phyloP scores from a whole-genome alignment of 2,113 vertebrate genomes.

The Crotalus viridis region DNA sequence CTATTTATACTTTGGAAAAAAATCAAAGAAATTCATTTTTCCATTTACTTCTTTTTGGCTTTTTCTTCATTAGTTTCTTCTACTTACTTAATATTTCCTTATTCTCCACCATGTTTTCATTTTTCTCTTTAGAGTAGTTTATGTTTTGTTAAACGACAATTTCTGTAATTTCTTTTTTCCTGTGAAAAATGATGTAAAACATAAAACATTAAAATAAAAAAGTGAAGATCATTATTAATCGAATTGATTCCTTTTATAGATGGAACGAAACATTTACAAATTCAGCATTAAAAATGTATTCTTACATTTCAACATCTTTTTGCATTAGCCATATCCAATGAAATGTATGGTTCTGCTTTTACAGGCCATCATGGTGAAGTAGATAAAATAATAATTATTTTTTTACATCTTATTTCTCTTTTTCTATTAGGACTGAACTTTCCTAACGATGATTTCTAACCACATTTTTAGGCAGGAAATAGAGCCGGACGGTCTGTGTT shows the following conservation, averaged over 20 bases:
- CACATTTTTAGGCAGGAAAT: slow-evolving; percentile 16
- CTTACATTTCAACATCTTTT: not conserved
- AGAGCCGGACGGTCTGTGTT: fast-evolving
- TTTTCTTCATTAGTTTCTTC: not conserved
- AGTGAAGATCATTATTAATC: not conserved
- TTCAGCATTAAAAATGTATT: not conserved
- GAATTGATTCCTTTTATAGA: not conserved
- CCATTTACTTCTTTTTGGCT: not conserved
- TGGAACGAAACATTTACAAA: not conserved
- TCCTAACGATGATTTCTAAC: slow-evolving; percentile 43
- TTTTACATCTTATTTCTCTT: not conserved
- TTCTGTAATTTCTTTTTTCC: not conserved
- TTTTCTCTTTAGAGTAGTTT: not conserved
- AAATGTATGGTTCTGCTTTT: fast-evolving
- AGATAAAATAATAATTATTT: slow-evolving; percentile 46
- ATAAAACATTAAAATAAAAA: not conserved
- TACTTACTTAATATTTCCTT: not conserved
- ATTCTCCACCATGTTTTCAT: not conserved
- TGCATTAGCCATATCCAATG: fast-evolving
- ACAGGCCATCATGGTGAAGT: slow-evolving; percentile 27
- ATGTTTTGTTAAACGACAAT: not conserved
- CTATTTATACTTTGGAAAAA: not conserved
- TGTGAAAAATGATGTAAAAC: not conserved
- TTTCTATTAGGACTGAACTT: slow-evolving; percentile 14
- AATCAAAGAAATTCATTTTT: not conserved